These are phyloP conservation scores for Podargus strigoides DNA, from an alignment of 2,797 vertebrate genomes.

Conservation along the genomic window DNA sequence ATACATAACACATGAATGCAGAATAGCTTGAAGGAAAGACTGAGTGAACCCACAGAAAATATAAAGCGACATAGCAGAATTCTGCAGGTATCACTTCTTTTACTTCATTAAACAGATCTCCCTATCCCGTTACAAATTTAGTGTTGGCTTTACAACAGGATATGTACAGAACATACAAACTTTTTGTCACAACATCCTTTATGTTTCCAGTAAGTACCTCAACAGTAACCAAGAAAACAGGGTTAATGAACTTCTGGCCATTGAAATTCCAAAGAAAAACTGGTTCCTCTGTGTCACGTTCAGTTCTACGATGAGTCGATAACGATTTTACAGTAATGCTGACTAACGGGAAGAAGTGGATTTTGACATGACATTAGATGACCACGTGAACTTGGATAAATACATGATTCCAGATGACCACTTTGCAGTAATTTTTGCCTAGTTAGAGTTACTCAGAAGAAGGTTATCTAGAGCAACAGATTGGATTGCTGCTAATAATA, in stretches of 20 bases:
- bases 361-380: not conserved
- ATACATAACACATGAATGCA: not conserved
- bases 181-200: slow-evolving; percentile 54
- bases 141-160: slow-evolving; percentile 38
- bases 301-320: slow-evolving; percentile 12
- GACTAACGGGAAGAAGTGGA: not conserved
- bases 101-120: not conserved
- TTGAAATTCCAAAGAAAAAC: slow-evolving; percentile 42
- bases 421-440: slow-evolving; percentile 15
- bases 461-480: slow-evolving; percentile 51
- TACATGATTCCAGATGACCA: slow-evolving; percentile 22
- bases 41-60: not conserved
- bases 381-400: slow-evolving; percentile 56
- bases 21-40: not conserved
- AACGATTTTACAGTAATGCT: slow-evolving; percentile 40
- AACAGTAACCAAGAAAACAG: slow-evolving; percentile 28
- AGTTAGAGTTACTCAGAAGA: slow-evolving; percentile 22
- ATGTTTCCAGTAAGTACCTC: slow-evolving; percentile 69
- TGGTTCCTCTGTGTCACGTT: slow-evolving; percentile 18
- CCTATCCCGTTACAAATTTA: not conserved
- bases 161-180: slow-evolving; percentile 26
- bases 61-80: not conserved
- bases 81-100: not conserved
- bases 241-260: slow-evolving; percentile 73
- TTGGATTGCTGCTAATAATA: slow-evolving; percentile 51